Percentiles rank a stretch among this genome's conserved stretches.
Evolutionary conservation across 2,797 vertebrate genomes (phyloP).

Genomic region (Premnoplex brunnescens): DNA sequence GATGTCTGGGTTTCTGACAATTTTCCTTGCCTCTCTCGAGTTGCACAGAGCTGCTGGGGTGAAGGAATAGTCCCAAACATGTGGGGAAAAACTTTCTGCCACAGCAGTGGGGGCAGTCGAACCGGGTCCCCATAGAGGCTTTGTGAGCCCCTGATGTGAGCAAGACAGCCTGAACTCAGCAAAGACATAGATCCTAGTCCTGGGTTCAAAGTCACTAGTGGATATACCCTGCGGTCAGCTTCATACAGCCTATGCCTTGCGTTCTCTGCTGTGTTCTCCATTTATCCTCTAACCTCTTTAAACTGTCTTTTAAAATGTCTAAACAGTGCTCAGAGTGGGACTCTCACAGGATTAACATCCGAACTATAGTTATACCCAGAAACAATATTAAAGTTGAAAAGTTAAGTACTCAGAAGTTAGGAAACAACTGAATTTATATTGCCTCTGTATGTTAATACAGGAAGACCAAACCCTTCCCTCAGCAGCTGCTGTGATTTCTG

Average conservation of each 20-base stretch:
- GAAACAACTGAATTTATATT: not conserved
- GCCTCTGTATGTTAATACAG: not conserved
- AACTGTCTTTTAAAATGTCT: not conserved
- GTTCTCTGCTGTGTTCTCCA: not conserved
- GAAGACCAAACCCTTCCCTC: not conserved
- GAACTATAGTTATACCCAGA: not conserved
- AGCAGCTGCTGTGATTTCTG: not conserved
- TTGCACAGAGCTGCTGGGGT: accelerated
- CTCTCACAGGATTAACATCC: not conserved
- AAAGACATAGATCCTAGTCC: not conserved
- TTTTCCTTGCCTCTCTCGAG: not conserved
- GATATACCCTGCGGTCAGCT: not conserved
- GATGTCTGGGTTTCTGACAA: not conserved
- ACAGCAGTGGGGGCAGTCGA: accelerated
- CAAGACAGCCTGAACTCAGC: not conserved
- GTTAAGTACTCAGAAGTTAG: not conserved
- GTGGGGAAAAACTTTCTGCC: not conserved
- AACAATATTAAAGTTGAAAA: not conserved
- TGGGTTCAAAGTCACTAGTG: not conserved
- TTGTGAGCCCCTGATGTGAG: not conserved
- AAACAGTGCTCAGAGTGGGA: not conserved
- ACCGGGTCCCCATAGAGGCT: not conserved
- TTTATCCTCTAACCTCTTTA: not conserved
- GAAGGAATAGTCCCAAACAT: accelerated
- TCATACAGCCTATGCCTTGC: not conserved